Evolutionary conservation across 2,888 invertebrate species (phyloP), one percentile per base, ranked within the genome.

Genomic region (Tetragonula carbonaria): DNA sequence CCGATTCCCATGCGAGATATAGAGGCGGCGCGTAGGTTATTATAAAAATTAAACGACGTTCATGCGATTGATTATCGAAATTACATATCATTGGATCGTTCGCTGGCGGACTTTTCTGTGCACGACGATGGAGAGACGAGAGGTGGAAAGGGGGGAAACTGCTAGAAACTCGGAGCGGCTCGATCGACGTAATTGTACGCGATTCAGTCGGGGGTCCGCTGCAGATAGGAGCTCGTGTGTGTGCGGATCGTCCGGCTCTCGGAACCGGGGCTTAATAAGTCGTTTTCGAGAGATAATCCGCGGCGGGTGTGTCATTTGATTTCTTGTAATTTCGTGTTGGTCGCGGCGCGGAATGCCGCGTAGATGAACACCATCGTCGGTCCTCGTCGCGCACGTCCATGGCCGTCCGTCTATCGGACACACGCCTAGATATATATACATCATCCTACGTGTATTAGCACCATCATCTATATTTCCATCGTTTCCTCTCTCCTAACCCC

Each of bases 41-140:
- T 94, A 93, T 93, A 93, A 93, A 94, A 94, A 94, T 94, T 94
- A 94, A 94, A 94, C 94, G 94, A 94, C 93, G 94, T 93, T 94
- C 94, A 94, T 94, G 88, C 94, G 94, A 94, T 94, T 94, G 94
- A 94, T 94, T 93, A 94, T 94, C 92, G 92, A 94, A 94, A 94
- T 94, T 94, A 94, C 91, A 92, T 91, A 89, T 91, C 90, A 90
- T 91, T 88, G 84, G 73, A 62, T n/a, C 65, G 65, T 71, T 4
- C 75, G 74, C 33, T 70, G 73, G 80, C 72, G 74, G 74, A 59
- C 1, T 70, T 74, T 84, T 72, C 80, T 53, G 73, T 68, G 85
- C 79, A 71, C 78, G 79, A 21, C 76, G 68, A 38, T 8, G n/a
- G 28, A 28, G 28, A 50, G 21, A 59, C 59, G 59, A 62, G 82